Conservation (phyloP, 2,888 invertebrate species). For the Sarcophaga subvicina region DNA sequence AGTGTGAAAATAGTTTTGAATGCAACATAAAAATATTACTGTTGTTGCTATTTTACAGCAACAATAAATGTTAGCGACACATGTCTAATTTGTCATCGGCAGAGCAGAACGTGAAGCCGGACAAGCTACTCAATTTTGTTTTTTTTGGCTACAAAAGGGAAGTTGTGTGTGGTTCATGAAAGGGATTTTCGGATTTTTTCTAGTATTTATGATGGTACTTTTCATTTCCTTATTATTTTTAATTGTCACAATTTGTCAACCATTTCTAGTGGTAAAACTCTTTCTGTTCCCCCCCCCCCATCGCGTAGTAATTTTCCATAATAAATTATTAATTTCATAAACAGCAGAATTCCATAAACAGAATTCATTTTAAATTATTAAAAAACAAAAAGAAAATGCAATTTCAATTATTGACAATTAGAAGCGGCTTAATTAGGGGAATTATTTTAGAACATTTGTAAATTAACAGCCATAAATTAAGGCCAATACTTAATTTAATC, state of each 20-base stretch:
- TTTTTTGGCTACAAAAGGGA: neutral
- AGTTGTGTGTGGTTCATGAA: slow-evolving; percentile 1
- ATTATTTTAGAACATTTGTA: neutral
- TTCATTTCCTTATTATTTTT: slow-evolving; percentile 45
- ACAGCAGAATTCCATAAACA: neutral
- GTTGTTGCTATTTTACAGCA: slow-evolving; percentile 2
- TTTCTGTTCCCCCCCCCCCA: neutral
- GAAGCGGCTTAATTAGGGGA: neutral
- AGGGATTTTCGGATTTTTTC: neutral
- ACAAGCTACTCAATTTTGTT: neutral
- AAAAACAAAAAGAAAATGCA: neutral
- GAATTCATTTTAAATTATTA: neutral
- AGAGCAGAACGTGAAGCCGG: slow-evolving; percentile 16
- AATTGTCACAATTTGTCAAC: slow-evolving; percentile 35
- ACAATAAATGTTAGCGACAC: slow-evolving; percentile 59
- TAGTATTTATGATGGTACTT: neutral
- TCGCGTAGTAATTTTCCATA: too few relatives aligned
- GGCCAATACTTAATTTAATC: too few relatives aligned
- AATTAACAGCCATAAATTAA: too few relatives aligned
- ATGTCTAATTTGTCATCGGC: slow-evolving; percentile 58
- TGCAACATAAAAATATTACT: slow-evolving; percentile 46
- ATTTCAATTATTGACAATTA: slow-evolving; percentile 4
- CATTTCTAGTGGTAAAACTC: neutral
- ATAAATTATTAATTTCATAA: too few relatives aligned
- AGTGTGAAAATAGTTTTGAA: slow-evolving; percentile 13